Evolutionary conservation across 2,888 invertebrate genomes (phyloP), one percentile per base, ranked within the genome.

Genomic region (Stictocephala bisonia): DNA sequence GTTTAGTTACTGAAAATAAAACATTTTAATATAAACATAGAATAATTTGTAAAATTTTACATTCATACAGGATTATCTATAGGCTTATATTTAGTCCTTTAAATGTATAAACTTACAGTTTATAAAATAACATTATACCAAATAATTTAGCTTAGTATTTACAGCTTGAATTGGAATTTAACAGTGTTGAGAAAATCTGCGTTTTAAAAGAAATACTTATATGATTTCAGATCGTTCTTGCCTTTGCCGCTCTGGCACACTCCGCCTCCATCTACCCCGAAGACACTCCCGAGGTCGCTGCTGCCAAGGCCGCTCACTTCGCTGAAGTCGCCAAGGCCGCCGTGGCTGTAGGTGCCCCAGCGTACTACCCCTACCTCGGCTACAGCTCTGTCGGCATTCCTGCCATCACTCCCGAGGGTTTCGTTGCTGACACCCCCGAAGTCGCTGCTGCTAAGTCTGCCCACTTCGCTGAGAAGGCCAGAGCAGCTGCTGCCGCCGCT

Each of bases 381-480:
- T 44, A 41, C 64, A 44, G 41, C 44, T 64, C 64, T 22, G 22
- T 24, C 64, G 64, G 40, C 40, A 18, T 44, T 3, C 64, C 64
- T 27, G 64, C 40, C 6, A 27, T 64, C 64, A 64, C 64, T 44
- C 64, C 64, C n/a, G 64, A 64, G 44, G 64, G 64, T 26, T 64
- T 64, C 44, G 27, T 64, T 22, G 64, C 64, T 50, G 67, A 56
- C 58, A 76, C 67, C 29, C 73, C 73, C 3, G 48, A 70, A 24
- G 58, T 50, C 31, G 51, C 71, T 20, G 74, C 74, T 9, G 74
- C 74, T 58, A 74, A 69, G 60, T 27, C 74, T 20, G 68, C 74
- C 44, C 71, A 66, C 29, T 53, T 60, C 48, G 60, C 58, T 15
- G 74, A 71, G 31, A 66, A 68, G 56, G 73, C 73, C n/a, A 53